Conservation (phyloP, 2,113 vertebrate genomes). For the Stegastes partitus region DNA sequence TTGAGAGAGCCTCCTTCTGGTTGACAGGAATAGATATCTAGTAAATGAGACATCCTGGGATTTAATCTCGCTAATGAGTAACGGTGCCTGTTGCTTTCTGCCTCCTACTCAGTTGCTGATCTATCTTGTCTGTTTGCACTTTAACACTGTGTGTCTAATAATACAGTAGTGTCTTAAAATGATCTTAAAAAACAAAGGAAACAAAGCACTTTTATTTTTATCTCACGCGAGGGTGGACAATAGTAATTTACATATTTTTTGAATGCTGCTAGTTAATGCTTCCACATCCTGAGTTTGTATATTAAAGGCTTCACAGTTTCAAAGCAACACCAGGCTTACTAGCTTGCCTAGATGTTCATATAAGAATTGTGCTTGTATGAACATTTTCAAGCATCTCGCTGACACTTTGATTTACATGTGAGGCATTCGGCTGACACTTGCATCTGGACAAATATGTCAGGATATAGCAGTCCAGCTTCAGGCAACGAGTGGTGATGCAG, state of each 20-base stretch:
- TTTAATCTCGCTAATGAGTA: slow-evolving; percentile 30
- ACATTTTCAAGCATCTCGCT: slow-evolving; percentile 20
- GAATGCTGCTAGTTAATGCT: background rate
- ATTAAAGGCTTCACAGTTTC: too few relatives aligned
- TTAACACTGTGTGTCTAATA: background rate
- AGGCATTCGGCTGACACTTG: slow-evolving; percentile 32
- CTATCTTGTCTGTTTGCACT: slow-evolving; percentile 4
- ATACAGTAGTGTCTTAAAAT: background rate
- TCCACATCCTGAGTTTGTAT: too few relatives aligned
- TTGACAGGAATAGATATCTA: slow-evolving; percentile 21
- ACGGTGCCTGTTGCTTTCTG: slow-evolving; percentile 18
- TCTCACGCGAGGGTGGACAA: background rate
- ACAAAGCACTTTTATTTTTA: slow-evolving; percentile 5
- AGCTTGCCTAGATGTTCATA: background rate
- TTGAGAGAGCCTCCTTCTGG: slow-evolving; percentile 9
- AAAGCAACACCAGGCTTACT: background rate
- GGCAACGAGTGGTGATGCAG: background rate
- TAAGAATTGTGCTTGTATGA: background rate
- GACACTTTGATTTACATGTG: slow-evolving; percentile 24
- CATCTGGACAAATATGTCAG: slow-evolving; percentile 24
- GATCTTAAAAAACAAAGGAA: slow-evolving; percentile 5
- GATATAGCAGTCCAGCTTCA: slow-evolving; percentile 14
- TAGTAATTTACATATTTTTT: background rate
- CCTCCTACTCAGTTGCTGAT: slow-evolving; percentile 6
- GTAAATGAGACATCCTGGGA: slow-evolving; percentile 52